phyloP scores from a whole-genome alignment of 2,113 vertebrate genomes.

The Copsychus sechellarum region DNA sequence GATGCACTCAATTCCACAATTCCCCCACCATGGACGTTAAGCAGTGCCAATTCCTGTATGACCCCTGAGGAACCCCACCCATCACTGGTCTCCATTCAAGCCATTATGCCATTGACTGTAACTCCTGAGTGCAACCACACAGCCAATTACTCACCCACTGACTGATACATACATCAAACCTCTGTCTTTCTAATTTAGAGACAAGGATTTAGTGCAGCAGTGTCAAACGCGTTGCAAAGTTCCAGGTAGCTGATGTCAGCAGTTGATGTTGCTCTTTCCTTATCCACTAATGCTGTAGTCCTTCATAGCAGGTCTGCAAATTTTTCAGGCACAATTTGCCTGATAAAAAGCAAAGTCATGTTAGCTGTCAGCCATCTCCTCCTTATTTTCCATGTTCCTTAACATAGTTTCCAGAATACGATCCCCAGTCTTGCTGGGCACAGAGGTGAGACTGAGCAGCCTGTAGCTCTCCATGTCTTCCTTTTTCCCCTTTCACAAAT shows the following conservation, averaged over 20 bases:
- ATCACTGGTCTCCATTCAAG: background rate
- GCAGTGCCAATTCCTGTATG: background rate
- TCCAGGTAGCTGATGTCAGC: background rate
- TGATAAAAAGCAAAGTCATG: background rate
- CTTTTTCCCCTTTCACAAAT: background rate
- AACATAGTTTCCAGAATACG: background rate
- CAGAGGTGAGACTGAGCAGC: background rate
- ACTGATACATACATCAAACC: background rate
- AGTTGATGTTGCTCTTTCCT: background rate
- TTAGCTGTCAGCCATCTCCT: background rate
- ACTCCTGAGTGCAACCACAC: background rate
- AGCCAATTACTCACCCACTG: background rate
- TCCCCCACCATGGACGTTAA: background rate
- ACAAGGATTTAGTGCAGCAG: background rate
- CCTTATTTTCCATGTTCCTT: background rate
- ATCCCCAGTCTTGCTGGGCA: background rate
- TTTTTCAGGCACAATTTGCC: background rate
- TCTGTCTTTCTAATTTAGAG: background rate
- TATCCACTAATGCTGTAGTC: background rate
- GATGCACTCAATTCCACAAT: background rate
- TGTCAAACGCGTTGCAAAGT: background rate
- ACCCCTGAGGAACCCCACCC: background rate
- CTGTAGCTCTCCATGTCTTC: background rate
- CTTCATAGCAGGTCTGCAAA: background rate
- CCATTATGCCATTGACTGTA: fast-evolving